A percentile compares a stretch with the other conserved stretches of the same genome.
These are phyloP conservation scores for Scolopax mira DNA, from an alignment of 2,113 vertebrate species.

Conservation along the genomic window DNA sequence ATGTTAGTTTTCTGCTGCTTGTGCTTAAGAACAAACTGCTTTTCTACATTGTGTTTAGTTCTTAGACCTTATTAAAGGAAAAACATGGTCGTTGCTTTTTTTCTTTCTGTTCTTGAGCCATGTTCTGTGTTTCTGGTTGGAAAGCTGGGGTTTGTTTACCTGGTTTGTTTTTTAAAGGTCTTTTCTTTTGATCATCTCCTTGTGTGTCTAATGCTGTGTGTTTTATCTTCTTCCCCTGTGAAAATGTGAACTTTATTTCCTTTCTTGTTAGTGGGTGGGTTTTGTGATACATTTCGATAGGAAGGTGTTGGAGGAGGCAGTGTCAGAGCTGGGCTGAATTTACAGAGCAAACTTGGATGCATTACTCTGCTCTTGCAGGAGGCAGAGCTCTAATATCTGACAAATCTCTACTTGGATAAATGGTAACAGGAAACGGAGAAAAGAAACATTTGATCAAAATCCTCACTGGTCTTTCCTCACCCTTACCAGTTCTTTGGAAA, in stretches of 20 bases:
- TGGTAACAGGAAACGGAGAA: neutral
- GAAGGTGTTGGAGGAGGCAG: neutral
- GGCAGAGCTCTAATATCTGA: neutral
- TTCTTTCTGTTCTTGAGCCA: neutral
- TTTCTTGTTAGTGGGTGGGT: neutral
- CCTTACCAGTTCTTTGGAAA: neutral
- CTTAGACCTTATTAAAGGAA: neutral
- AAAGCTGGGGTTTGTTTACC: neutral
- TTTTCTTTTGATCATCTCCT: neutral
- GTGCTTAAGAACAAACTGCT: neutral
- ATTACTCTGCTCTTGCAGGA: neutral
- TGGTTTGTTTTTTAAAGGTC: neutral
- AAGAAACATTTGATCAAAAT: neutral
- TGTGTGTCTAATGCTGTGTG: neutral
- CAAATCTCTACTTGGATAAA: accelerated
- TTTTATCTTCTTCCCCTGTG: neutral
- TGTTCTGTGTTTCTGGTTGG: neutral
- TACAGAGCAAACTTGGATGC: neutral
- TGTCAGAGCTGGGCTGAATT: neutral
- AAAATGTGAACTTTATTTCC: neutral
- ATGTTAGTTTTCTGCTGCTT: neutral
- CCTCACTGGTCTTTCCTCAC: neutral
- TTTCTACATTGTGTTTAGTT: neutral
- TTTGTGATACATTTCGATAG: neutral
- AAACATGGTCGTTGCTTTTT: neutral